Conservation (phyloP, 2,888 invertebrate genomes). For the Heliconius aoede region DNA sequence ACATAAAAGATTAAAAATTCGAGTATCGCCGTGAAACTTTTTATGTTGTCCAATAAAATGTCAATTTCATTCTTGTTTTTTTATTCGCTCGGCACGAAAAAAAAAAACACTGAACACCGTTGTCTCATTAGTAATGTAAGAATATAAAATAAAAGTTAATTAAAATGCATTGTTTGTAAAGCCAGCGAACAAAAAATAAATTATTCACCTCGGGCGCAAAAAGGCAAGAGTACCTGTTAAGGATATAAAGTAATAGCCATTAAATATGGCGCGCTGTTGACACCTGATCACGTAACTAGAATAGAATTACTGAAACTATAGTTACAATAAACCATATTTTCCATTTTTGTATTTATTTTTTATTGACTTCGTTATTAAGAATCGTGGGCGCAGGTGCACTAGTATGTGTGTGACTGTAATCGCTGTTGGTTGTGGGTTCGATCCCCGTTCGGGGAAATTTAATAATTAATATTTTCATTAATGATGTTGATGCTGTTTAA, state of each 20-base stretch:
- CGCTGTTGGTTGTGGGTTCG: no score
- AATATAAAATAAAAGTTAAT: slow-evolving; percentile 23
- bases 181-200: slow-evolving; percentile 34
- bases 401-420: no score
- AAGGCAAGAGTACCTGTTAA: slow-evolving; percentile 34
- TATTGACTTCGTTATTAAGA: no score
- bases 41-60: background rate
- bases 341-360: background rate
- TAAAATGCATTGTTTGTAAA: slow-evolving; percentile 36
- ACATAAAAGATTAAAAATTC: background rate
- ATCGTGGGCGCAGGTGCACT: no score
- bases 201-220: slow-evolving; percentile 32
- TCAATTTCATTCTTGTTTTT: slow-evolving; percentile 10
- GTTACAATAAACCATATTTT: background rate
- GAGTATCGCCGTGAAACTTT: background rate
- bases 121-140: slow-evolving; percentile 16
- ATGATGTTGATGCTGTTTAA: slow-evolving; percentile 22
- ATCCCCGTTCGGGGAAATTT: no score
- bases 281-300: slow-evolving; percentile 35
- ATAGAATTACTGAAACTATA: slow-evolving; percentile 8
- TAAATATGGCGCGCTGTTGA: slow-evolving; percentile 18
- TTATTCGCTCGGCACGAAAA: background rate
- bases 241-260: slow-evolving; percentile 32
- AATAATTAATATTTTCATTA: background rate
- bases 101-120: slow-evolving; percentile 8